These are phyloP conservation scores for Meda fulgida DNA, from an alignment of 2,797 vertebrate species.

Conservation along the genomic window DNA sequence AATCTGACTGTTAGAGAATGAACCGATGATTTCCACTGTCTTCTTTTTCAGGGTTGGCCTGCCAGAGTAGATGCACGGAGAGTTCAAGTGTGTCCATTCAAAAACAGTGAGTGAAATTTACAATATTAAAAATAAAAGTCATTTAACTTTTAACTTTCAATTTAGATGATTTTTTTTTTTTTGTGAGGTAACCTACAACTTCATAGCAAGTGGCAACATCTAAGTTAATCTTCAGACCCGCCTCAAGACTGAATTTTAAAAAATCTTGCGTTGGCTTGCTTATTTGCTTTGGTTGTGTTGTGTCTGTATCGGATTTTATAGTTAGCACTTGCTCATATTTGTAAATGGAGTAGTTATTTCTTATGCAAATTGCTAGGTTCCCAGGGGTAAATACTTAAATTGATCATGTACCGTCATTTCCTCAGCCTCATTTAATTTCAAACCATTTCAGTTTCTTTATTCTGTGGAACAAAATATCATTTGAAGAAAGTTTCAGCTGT, in stretches of 20 bases:
- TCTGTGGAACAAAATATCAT: not conserved
- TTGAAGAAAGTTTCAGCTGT: not conserved
- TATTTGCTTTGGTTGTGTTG: not conserved
- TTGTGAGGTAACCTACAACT: not conserved
- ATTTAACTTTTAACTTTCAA: too few relatives aligned
- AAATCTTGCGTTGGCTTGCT: not conserved
- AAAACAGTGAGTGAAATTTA: conserved; percentile 69
- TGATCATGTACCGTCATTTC: not conserved
- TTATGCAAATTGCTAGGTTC: not conserved
- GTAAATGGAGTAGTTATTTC: not conserved
- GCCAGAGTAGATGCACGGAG: conserved; percentile 76
- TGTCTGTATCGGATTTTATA: not conserved
- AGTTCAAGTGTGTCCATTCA: conserved; percentile 79
- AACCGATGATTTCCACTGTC: not conserved
- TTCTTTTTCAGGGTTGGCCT: conserved; percentile 75
- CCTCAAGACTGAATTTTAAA: not conserved
- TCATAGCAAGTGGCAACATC: not conserved
- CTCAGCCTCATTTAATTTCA: not conserved
- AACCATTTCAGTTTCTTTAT: not conserved
- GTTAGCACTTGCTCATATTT: not conserved
- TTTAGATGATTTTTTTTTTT: too few relatives aligned
- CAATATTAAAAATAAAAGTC: not conserved
- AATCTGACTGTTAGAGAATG: not conserved
- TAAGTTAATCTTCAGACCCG: not conserved
- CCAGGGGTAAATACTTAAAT: not conserved